These are phyloP conservation scores for Clarias magur DNA, from an alignment of 2,113 vertebrate species.

Conservation along the genomic window DNA sequence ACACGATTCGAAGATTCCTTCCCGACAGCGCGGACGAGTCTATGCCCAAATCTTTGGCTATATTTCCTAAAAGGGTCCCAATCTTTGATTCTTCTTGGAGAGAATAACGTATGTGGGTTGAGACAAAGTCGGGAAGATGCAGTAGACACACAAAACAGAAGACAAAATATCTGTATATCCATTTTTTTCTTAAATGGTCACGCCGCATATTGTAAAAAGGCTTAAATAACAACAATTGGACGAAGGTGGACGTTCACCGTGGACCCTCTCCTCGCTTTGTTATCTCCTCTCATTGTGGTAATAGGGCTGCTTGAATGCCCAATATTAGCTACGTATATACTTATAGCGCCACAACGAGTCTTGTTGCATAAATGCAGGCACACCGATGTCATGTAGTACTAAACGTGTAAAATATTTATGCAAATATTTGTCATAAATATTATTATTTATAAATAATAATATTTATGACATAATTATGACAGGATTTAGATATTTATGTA, in stretches of 20 bases:
- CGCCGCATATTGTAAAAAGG: constrained; percentile 48
- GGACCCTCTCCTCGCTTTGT: constrained; percentile 17
- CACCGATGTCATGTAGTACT: not conserved
- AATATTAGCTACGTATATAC: constrained; percentile 18
- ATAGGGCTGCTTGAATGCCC: not conserved
- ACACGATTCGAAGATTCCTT: constrained; percentile 69
- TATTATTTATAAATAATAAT: no score
- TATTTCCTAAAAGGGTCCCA: constrained; percentile 66
- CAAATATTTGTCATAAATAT: not conserved
- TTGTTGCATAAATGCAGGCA: not conserved
- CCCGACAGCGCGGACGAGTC: constrained; percentile 58
- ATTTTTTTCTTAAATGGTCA: constrained; percentile 17
- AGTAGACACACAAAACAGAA: constrained; percentile 57
- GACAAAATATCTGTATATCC: constrained; percentile 48
- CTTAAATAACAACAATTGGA: not conserved
- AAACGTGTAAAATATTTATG: not conserved
- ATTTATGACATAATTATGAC: no score
- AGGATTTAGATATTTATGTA: not conserved
- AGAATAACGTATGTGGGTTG: constrained; percentile 69
- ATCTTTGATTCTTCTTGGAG: constrained; percentile 69
- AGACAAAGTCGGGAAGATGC: constrained; percentile 46
- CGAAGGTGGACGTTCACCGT: not conserved
- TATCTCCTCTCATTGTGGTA: not conserved
- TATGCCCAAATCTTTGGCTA: constrained; percentile 74
- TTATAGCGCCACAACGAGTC: constrained; percentile 59